Base-by-base conservation (phyloP, 2,113 vertebrate species). In the Asarcornis scutulata region DNA sequence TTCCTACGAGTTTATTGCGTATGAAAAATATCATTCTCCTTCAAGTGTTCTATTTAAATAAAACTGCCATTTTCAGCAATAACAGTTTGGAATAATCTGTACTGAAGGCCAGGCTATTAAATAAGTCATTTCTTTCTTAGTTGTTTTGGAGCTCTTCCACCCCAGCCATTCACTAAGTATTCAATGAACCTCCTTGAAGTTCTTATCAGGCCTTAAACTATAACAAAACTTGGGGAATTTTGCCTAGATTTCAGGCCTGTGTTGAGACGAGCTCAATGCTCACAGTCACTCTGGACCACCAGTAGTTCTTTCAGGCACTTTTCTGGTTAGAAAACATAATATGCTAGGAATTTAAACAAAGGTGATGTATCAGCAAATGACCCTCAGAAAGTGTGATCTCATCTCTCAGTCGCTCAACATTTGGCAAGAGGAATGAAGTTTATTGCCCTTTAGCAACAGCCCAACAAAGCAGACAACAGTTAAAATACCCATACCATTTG, bases 331-430 rank as follows among this genome's bases (percentile, higher is more conserved):
- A 82, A 96, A 96, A 75, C n/a, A 56, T 86, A 85, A 87, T 62
- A 91, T 13, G 20, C 50, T 79, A 80, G 80, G 91, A 95, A 96
- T 96, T 96, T 82, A 92, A 94, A 92, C 74, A 91, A 89, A 95
- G 86, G 92, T 94, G 83, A 66, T 87, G 31, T 80, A 92, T 92
- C 96, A 93, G 92, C 90, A 95, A 85, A 86, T 62, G 59, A 82
- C 62, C 66, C 68, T 86, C 77, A 73, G 74, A 79, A 66, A 75
- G 36, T 2, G 12, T 85, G 88, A 97, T 86, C 80, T 96, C 96
- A 93, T 94, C 86, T 58, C 46, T 48, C 83, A 93, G 63, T 17
- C 66, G 55, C 58, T 91, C 74, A 92, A 62, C 66, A 52, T 83
- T 92, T 82, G 86, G 86, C 74, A 92, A 85, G 7, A 34, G 74